Conservation (phyloP, 2,888 invertebrate genomes). For the Drosophila anomalata region DNA sequence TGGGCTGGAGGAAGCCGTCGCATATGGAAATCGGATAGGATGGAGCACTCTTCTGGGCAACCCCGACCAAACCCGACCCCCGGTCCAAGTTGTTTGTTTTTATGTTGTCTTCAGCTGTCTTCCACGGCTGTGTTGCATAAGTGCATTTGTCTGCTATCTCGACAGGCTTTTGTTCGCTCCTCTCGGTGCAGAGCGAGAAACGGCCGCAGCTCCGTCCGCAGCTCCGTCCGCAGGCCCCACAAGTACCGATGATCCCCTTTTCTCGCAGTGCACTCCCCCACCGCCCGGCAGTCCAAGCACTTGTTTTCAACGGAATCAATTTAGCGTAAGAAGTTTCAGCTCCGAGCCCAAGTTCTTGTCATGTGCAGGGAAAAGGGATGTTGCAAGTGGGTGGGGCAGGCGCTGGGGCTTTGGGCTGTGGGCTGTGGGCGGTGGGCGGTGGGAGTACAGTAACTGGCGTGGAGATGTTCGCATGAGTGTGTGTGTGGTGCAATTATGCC, state of each 20-base stretch:
- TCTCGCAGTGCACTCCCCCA: constrained; percentile 1
- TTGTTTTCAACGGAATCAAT: constrained; percentile 70
- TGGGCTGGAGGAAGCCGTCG: background rate
- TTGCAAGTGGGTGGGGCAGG: constrained; percentile 3
- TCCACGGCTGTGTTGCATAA: constrained; percentile 53
- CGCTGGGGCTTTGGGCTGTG: background rate
- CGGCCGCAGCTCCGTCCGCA: too few species aligned
- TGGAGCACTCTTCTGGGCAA: too few species aligned
- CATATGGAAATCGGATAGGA: constrained; percentile 16
- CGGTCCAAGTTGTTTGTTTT: constrained; percentile 28
- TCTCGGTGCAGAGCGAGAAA: constrained; percentile 4
- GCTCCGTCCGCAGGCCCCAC: too few species aligned
- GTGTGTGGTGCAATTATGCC: constrained; percentile 68
- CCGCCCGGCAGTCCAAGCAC: constrained; percentile 22
- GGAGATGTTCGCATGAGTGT: constrained; percentile 3
- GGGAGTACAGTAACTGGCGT: constrained; percentile 10
- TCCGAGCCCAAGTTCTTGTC: constrained; percentile 52
- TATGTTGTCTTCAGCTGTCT: constrained; percentile 51
- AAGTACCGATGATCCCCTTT: too few species aligned
- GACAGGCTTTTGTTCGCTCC: constrained; percentile 51
- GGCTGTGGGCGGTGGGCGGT: background rate
- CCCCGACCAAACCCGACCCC: background rate
- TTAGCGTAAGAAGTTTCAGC: constrained; percentile 65
- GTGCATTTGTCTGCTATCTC: constrained; percentile 72
- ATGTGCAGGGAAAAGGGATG: constrained; percentile 55